Percentiles rank a stretch among this genome's conserved stretches.
Evolutionary conservation across 2,888 invertebrate genomes (phyloP).

Genomic region (Xylocampa areola): DNA sequence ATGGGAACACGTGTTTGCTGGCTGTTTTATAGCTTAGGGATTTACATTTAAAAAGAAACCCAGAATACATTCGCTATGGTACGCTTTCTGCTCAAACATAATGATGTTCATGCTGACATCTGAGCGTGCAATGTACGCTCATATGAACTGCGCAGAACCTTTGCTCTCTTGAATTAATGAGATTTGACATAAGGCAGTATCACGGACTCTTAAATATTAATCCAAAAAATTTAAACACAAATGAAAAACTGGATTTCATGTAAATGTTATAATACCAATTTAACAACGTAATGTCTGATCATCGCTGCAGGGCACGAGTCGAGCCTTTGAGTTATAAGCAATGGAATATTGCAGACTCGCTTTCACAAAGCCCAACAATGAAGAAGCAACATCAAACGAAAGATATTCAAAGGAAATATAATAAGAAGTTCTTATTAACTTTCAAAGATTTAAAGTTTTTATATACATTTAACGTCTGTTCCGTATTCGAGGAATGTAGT

Average conservation of each 20-base stretch:
- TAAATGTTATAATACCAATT: slow-evolving; percentile 33
- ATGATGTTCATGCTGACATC: no score
- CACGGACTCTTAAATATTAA: not conserved
- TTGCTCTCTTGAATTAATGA: no score
- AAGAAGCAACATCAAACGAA: slow-evolving; percentile 14
- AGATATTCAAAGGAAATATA: slow-evolving; percentile 6
- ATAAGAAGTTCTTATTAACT: slow-evolving; percentile 3
- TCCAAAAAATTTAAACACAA: not conserved
- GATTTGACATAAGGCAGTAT: not conserved
- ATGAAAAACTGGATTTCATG: slow-evolving; percentile 19
- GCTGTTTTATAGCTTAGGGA: no score
- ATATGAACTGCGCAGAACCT: no score
- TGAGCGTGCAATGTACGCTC: no score
- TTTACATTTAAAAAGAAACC: no score
- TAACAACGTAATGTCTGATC: slow-evolving; percentile 10
- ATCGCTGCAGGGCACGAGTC: not conserved
- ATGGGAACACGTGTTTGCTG: no score
- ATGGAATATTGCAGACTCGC: not conserved
- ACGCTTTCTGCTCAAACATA: no score
- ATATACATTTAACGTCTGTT: slow-evolving; percentile 5
- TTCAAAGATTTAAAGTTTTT: not conserved
- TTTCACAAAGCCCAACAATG: not conserved
- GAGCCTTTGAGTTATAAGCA: slow-evolving; percentile 10
- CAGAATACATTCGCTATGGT: no score
- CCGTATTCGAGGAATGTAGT: slow-evolving; percentile 19